phyloP scores from a whole-genome alignment of 2,113 vertebrate genomes.

The Megaceryle maxima region DNA sequence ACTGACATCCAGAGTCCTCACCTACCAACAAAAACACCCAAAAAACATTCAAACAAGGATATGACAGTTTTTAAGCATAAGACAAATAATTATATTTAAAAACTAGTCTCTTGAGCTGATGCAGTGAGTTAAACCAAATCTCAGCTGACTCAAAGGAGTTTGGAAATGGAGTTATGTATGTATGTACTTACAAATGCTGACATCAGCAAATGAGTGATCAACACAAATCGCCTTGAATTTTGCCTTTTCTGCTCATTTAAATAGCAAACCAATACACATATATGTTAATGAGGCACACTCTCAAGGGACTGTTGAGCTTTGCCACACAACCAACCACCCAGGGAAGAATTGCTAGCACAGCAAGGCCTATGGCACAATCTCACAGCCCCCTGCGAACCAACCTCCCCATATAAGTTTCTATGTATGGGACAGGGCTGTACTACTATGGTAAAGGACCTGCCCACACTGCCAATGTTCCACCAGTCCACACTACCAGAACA shows the following conservation, averaged over 20 bases:
- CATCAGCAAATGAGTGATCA: not conserved
- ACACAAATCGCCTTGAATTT: not conserved
- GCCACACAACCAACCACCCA: not conserved
- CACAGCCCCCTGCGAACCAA: not conserved
- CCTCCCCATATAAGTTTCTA: not conserved
- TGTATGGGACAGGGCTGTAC: not conserved
- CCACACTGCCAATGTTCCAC: rapidly evolving
- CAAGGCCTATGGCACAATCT: not conserved
- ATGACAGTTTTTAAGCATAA: not conserved
- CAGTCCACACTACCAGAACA: not conserved
- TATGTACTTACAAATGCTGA: not conserved
- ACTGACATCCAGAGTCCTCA: not conserved
- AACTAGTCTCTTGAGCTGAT: not conserved
- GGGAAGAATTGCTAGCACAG: not conserved
- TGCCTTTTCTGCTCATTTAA: not conserved
- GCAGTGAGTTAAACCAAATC: not conserved
- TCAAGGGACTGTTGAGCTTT: not conserved
- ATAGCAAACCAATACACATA: not conserved
- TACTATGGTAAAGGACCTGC: not conserved
- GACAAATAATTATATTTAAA: not conserved
- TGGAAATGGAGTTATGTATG: not conserved
- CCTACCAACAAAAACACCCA: not conserved
- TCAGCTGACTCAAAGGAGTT: not conserved
- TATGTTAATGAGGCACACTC: not conserved
- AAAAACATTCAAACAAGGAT: not conserved